Base-by-base conservation (phyloP, 2,888 invertebrate species). In the Kryphioiulus occultus region DNA sequence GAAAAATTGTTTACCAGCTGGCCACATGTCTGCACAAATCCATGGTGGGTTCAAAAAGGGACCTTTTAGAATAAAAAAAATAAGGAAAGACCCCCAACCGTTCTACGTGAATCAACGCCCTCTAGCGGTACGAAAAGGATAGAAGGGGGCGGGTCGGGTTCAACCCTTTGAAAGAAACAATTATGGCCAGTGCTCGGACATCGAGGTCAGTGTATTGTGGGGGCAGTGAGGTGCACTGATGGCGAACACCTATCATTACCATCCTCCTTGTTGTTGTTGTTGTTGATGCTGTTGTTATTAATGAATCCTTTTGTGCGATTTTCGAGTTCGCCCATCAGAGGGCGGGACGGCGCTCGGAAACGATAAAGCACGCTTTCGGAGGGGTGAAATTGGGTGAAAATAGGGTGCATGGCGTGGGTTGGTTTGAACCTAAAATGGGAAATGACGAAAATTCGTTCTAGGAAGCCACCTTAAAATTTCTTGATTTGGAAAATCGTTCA, bases 181-280 rank as follows among this genome's bases (percentile, higher is more conserved):
- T 59, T 59, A 59, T 59, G 59, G 47, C 19, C 39, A 9, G 39
- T 39, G 39, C 39, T 39, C 39, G 39, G 39, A 39, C 47, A 47
- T 47, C 47, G 22, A 59, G 59, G 59, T 59, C 59, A 59, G 59
- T 59, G 59, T 59, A 59, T 59, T 59, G 59, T 59, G 59, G 59
- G 59, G 59, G 59, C 59, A 59, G 59, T 59, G 59, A 22, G 59
- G 59, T 59, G 47, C 47, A 17, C 47, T 47, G 47, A 3, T 47
- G 19, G 47, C 47, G 22, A 59, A 59, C 59, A 59, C 59, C 59
- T 59, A 59, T 22, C 59, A 59, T 59, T 59, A 59, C 59, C 59
- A 59, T 59, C n/a, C 17, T 9, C 12, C 42, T 42, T 47, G 17
- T 47, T 47, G 17, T 59, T 22, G 59, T 59, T 59, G 22, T 59